Evolutionary conservation across 2,113 vertebrate species (phyloP).

Genomic region (Eulemur rufifrons): DNA sequence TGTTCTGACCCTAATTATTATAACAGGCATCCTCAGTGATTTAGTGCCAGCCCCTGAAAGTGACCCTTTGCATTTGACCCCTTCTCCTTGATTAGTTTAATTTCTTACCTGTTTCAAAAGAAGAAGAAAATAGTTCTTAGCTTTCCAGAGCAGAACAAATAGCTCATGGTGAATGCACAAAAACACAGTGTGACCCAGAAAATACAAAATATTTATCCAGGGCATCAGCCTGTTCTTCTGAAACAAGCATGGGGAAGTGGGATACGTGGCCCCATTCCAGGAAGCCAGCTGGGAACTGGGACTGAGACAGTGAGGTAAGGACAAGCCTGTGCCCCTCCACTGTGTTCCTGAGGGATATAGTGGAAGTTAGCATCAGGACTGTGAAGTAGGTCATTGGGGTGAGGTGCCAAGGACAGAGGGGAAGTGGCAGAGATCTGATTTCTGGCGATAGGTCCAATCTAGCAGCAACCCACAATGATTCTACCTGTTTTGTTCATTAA

Average conservation of each 20-base stretch:
- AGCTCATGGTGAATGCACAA: not conserved
- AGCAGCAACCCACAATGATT: not conserved
- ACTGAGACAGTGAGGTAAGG: not conserved
- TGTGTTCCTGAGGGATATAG: not conserved
- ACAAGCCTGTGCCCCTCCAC: not conserved
- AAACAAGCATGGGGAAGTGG: not conserved
- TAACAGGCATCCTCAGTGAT: not conserved
- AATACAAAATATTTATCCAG: not conserved
- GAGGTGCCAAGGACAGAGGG: not conserved
- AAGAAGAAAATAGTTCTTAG: not conserved
- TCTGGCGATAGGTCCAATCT: not conserved
- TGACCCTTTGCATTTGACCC: not conserved
- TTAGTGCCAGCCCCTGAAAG: not conserved
- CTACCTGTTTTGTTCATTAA: not conserved
- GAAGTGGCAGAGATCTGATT: not conserved
- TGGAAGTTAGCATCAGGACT: not conserved
- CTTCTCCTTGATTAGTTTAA: not conserved
- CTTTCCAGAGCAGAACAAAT: conserved; percentile 16
- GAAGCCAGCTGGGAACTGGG: not conserved
- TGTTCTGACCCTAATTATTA: not conserved
- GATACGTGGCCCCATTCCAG: not conserved
- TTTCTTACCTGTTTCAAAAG: not conserved
- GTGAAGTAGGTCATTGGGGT: not conserved
- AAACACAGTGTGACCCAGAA: conserved; percentile 7
- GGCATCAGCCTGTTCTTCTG: not conserved